These are phyloP conservation scores for Sander vitreus DNA, from an alignment of 2,113 vertebrate species.

Conservation along the genomic window DNA sequence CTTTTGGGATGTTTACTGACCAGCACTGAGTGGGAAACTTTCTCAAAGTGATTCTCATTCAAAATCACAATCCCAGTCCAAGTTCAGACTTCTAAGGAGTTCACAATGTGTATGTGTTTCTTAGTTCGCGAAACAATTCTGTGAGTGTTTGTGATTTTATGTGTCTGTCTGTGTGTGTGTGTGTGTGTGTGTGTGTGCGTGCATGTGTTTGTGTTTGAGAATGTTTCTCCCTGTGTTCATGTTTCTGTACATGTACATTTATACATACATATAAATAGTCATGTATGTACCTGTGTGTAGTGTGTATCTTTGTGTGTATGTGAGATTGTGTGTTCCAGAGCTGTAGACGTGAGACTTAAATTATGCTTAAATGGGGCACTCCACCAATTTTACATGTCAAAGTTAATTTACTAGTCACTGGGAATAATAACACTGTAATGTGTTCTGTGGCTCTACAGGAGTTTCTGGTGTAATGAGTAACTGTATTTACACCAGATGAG, in stretches of 20 bases:
- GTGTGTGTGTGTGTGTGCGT: not conserved
- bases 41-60: constrained; percentile 29
- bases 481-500: not conserved
- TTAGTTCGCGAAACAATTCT: not conserved
- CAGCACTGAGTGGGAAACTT: constrained; percentile 12
- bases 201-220: not conserved
- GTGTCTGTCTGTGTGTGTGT: not conserved
- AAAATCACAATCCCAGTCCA: constrained; percentile 21
- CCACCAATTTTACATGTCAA: constrained; percentile 15
- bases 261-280: not conserved
- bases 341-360: not conserved
- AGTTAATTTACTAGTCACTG: not conserved
- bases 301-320: not conserved
- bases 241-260: not conserved
- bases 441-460: constrained; percentile 22
- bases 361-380: constrained; percentile 13
- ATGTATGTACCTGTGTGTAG: not conserved
- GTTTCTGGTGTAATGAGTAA: not conserved
- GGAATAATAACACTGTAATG: not conserved
- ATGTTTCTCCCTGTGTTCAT: not conserved
- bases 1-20: constrained; percentile 44
- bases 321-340: constrained; percentile 1
- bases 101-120: constrained; percentile 1
- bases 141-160: not conserved
- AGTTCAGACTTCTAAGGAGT: constrained; percentile 21